These are phyloP conservation scores for Orientallactaga bullata DNA, from an alignment of 2,113 vertebrate species.

Conservation along the genomic window DNA sequence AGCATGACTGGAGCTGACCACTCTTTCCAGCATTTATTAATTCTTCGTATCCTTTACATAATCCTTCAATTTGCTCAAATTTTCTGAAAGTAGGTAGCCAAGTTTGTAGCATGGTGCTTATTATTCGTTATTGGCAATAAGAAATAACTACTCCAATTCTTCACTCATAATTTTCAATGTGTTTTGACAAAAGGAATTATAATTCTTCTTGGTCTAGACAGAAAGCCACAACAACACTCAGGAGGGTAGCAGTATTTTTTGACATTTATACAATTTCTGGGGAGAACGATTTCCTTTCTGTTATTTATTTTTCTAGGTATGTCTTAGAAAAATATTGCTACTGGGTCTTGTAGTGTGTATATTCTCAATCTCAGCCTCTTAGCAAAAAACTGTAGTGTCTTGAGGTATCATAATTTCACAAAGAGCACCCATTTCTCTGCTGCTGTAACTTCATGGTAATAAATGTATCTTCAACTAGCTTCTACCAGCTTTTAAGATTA, in stretches of 20 bases:
- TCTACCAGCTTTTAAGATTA: conserved; percentile 41
- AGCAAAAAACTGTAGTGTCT: conserved; percentile 44
- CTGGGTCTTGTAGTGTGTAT: conserved; percentile 15
- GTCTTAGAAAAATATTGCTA: conserved; percentile 74
- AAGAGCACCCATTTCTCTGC: background rate
- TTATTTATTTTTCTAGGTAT: conserved; percentile 81
- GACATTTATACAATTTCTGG: conserved; percentile 80
- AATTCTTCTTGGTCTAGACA: conserved; percentile 72
- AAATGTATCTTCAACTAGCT: conserved; percentile 39
- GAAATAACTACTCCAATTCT: conserved; percentile 60
- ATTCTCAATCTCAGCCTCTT: conserved; percentile 66
- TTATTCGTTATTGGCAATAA: conserved; percentile 75
- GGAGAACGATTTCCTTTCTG: conserved; percentile 70
- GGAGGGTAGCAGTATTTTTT: conserved; percentile 81
- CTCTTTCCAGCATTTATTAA: conserved; percentile 55
- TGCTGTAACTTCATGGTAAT: conserved; percentile 26
- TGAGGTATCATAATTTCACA: conserved; percentile 61
- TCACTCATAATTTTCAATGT: conserved; percentile 76
- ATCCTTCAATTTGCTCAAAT: conserved; percentile 63
- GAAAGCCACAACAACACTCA: conserved; percentile 82
- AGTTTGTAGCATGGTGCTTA: background rate
- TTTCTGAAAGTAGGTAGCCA: conserved; percentile 59
- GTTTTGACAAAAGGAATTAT: conserved; percentile 79
- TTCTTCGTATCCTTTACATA: conserved; percentile 20
- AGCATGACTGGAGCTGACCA: conserved; percentile 20